Evolutionary conservation across 2,888 invertebrate genomes (phyloP).

Genomic region (Muscina levida): DNA sequence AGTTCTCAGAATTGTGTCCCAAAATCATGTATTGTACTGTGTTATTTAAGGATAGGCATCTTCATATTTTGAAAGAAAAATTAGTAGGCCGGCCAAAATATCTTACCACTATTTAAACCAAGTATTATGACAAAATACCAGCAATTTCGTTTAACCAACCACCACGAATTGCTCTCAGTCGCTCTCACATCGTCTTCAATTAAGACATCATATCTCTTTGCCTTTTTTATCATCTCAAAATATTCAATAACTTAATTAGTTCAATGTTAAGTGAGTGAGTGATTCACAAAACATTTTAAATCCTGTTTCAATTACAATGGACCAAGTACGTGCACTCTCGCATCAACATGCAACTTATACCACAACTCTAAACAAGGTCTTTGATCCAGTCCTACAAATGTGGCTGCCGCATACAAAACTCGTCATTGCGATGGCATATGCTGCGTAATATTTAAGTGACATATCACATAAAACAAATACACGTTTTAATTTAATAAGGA

Average conservation of each 20-base stretch:
- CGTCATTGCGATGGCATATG: neutral
- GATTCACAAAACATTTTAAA: neutral
- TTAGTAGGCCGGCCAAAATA: too few species aligned
- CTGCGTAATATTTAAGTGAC: slow-evolving; percentile 4
- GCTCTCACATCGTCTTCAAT: neutral
- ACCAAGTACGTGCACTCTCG: too few species aligned
- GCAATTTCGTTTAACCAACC: too few species aligned
- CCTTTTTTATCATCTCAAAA: neutral
- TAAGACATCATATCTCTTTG: neutral
- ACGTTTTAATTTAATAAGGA: slow-evolving; percentile 34
- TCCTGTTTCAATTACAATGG: neutral
- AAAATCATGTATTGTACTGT: too few species aligned
- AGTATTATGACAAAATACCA: too few species aligned
- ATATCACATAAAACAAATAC: neutral
- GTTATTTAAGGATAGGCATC: too few species aligned
- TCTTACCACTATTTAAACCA: too few species aligned
- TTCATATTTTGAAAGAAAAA: too few species aligned
- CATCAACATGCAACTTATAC: neutral
- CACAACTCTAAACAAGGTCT: slow-evolving; percentile 27
- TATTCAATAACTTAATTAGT: slow-evolving; percentile 1
- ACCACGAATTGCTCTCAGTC: neutral
- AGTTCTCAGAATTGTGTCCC: too few species aligned
- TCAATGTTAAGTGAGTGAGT: neutral
- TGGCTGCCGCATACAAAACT: neutral
- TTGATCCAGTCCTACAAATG: neutral